Conservation (phyloP, 2,888 invertebrate species). For the Prenolepis imparis region DNA sequence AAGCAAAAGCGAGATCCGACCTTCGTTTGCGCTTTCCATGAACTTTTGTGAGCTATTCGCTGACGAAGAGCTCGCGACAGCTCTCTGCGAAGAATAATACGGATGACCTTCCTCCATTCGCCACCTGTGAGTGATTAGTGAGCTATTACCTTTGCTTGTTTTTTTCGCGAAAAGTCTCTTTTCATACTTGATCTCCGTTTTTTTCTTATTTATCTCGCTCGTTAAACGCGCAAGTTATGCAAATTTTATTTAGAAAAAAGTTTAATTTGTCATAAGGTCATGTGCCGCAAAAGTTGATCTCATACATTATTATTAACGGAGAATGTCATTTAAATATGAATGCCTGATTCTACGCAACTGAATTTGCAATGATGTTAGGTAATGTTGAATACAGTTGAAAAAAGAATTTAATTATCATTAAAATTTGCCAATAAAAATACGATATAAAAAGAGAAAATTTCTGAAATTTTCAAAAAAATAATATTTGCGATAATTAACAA, state of each 20-base stretch:
- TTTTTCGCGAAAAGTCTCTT: neutral
- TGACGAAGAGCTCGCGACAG: constrained; percentile 69
- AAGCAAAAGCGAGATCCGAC: constrained; percentile 58
- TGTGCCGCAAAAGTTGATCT: neutral
- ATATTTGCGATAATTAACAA: neutral
- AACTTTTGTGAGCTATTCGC: constrained; percentile 66
- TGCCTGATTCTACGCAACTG: neutral
- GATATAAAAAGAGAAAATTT: neutral
- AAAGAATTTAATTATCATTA: neutral
- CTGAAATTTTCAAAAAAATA: neutral
- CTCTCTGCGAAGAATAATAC: constrained; percentile 54
- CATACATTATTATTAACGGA: too few species aligned
- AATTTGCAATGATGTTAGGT: neutral
- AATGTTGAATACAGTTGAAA: neutral
- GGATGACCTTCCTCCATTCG: constrained; percentile 56
- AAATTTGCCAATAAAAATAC: neutral
- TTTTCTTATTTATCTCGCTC: neutral
- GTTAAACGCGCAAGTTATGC: neutral
- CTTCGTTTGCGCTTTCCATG: constrained; percentile 74
- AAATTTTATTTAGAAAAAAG: neutral
- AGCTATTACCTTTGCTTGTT: neutral
- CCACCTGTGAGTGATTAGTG: constrained; percentile 63
- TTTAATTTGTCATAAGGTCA: neutral
- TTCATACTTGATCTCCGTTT: neutral
- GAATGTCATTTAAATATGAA: neutral